phyloP scores from a whole-genome alignment of 2,113 vertebrate genomes.

The Gnathonemus longibarbis region DNA sequence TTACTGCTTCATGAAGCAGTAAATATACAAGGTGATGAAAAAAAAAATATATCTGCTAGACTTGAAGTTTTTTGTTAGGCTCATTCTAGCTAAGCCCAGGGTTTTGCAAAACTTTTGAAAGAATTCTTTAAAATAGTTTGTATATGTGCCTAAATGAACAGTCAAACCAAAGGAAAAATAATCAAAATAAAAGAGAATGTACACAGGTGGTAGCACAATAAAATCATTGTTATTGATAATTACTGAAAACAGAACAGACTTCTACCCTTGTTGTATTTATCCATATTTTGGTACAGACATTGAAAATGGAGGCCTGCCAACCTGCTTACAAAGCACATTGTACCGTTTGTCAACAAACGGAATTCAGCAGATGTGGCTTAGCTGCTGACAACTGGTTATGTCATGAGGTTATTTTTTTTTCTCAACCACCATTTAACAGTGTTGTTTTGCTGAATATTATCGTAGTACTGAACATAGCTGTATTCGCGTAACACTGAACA shows the following conservation, averaged over 20 bases:
- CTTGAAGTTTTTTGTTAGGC: not conserved
- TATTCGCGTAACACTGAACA: too few relatives aligned
- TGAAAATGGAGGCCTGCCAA: not conserved
- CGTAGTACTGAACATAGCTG: not conserved
- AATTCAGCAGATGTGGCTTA: not conserved
- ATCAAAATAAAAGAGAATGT: not conserved
- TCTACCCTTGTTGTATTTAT: not conserved
- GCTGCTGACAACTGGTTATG: not conserved
- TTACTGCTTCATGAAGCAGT: not conserved
- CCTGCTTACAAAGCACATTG: not conserved
- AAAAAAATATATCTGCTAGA: not conserved
- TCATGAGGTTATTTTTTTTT: not conserved
- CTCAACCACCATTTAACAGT: not conserved
- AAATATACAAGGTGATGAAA: not conserved
- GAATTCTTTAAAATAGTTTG: not conserved
- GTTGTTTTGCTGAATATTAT: slow-evolving; percentile 1
- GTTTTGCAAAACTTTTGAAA: not conserved
- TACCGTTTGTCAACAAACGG: not conserved
- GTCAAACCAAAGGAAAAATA: not conserved
- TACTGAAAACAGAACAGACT: slow-evolving; percentile 5
- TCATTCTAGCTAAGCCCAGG: not conserved
- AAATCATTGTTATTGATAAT: slow-evolving; percentile 1
- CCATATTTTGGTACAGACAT: not conserved
- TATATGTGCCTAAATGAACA: not conserved
- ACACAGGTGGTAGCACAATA: not conserved